These are phyloP conservation scores for Smutsia gigantea DNA, from an alignment of 2,797 vertebrate species.

Conservation along the genomic window DNA sequence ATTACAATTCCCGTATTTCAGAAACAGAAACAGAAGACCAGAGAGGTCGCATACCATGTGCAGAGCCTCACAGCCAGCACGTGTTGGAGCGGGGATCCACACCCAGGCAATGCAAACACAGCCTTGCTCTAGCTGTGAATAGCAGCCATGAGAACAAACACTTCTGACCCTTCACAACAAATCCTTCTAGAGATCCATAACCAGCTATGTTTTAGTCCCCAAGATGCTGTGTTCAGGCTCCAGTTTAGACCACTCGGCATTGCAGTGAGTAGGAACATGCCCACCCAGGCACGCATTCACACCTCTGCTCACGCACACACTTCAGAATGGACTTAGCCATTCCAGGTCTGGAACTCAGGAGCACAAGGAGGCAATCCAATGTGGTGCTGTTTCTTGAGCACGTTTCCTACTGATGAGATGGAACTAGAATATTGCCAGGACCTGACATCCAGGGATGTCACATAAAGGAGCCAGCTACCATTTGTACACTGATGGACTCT, in stretches of 20 bases:
- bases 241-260: not conserved
- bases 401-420: constrained; percentile 4
- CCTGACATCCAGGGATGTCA: constrained; percentile 40
- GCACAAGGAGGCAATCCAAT: not conserved
- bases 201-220: not conserved
- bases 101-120: not conserved
- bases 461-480: not conserved
- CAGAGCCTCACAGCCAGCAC: not conserved
- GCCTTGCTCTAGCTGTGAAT: not conserved
- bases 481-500: constrained; percentile 10
- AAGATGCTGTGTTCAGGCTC: not conserved
- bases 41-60: not conserved
- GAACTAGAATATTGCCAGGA: not conserved
- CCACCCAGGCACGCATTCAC: not conserved
- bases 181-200: not conserved
- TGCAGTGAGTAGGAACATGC: not conserved
- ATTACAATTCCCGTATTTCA: not conserved
- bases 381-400: not conserved
- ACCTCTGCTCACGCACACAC: fast-evolving
- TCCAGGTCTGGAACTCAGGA: not conserved
- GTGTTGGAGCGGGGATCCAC: not conserved
- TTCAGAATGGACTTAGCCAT: not conserved
- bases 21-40: not conserved
- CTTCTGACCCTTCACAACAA: not conserved
- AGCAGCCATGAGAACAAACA: not conserved